phyloP scores from a whole-genome alignment of 2,113 vertebrate species.

The Perccottus glenii region DNA sequence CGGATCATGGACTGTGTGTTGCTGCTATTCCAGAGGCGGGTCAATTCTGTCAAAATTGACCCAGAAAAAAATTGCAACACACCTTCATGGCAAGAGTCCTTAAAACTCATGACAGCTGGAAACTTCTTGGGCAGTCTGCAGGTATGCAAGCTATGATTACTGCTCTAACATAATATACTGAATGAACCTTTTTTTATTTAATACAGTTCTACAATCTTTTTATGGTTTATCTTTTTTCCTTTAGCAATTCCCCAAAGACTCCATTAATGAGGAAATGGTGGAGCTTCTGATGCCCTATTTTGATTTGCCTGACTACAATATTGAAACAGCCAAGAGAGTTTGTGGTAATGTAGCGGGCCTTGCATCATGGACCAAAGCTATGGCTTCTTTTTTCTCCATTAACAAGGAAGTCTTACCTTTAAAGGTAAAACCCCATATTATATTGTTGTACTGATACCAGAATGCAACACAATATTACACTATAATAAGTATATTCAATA shows the following conservation, averaged over 20 bases:
- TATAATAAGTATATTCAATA: neutral
- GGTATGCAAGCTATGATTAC: conserved; percentile 70
- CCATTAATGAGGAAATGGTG: conserved; percentile 92
- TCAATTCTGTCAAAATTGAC: conserved; percentile 87
- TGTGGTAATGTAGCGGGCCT: conserved; percentile 95
- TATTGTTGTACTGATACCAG: neutral
- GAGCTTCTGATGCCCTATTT: conserved; percentile 94
- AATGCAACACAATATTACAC: neutral
- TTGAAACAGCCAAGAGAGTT: conserved; percentile 90
- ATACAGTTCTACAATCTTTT: neutral
- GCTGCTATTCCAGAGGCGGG: conserved; percentile 89
- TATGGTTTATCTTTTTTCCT: conserved; percentile 1
- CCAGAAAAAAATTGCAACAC: conserved; percentile 83
- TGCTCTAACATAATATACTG: too few relatives aligned
- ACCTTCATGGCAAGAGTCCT: conserved; percentile 95
- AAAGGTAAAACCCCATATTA: conserved; percentile 79
- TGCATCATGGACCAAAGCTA: conserved; percentile 96
- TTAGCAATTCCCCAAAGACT: conserved; percentile 96
- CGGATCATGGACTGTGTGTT: conserved; percentile 97
- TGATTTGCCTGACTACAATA: conserved; percentile 94
- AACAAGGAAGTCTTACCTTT: conserved; percentile 96
- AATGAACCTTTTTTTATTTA: too few relatives aligned
- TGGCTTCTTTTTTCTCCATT: conserved; percentile 93
- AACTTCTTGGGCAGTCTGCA: conserved; percentile 94
- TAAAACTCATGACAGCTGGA: conserved; percentile 95